Base-by-base conservation (phyloP, 2,113 vertebrate genomes). In the Mormyrus iriodes region DNA sequence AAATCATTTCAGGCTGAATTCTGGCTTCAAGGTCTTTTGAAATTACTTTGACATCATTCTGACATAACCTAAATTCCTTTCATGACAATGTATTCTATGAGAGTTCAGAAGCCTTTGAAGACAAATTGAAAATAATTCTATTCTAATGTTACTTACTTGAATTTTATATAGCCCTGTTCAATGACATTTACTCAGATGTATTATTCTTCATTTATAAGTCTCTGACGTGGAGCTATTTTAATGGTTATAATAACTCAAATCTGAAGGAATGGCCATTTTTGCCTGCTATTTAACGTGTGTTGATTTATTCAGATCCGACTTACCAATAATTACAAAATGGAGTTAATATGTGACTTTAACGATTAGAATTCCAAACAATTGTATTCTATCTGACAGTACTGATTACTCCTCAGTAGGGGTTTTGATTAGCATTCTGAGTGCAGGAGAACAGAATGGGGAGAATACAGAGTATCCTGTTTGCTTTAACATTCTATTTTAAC, bases 141-240 rank as follows among this genome's bases (percentile, higher is more conserved):
- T 69, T 69, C 61, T 69, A 69, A 79, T 42, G 73, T 39, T 35
- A 42, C 35, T 79, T 13, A 42, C 73, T 79, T 79, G 73, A 79
- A 79, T 79, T 79, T 42, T 79, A 79, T 42, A 79, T 79, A 79
- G 31, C 73, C 73, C 73, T 42, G 35, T 79, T 79, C 73, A 79
- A 35, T 17, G 73, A 39, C 31, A 79, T 79, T 84, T 84, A 84
- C 8, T 46, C 24, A 84, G 39, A 84, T 84, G 44, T 24, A 24
- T 84, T 44, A 21, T 39, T 84, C 10, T n/a, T 84, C 82, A 1
- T 48, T 48, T 48, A 6, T n/a, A 46, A 48, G 82, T 84, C 31
- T 39, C 44, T 84, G 82, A 44, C 42, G 48, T 84, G 82, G 44
- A 84, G 44, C 31, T 42, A n/a, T 42, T 48, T 44, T 44, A 84